A percentile compares a stretch with the other conserved stretches of the same genome.
Conservation (phyloP, 2,797 vertebrate species). For the Pseudochaenichthys georgianus region DNA sequence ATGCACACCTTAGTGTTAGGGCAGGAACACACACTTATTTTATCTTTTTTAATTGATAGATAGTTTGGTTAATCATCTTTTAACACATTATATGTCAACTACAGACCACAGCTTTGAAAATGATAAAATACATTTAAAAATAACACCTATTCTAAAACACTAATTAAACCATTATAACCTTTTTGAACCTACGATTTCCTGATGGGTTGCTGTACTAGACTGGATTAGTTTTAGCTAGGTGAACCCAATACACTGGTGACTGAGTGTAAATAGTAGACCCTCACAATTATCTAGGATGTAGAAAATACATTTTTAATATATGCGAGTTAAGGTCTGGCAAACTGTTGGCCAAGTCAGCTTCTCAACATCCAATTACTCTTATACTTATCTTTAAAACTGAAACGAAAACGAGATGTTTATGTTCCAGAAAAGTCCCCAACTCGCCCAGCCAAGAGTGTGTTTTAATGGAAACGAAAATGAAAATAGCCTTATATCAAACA, state of each 20-base stretch:
- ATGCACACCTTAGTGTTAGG: neutral
- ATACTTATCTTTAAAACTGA: slow-evolving; percentile 59
- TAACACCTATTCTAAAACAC: neutral
- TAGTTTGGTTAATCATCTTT: neutral
- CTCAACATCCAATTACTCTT: neutral
- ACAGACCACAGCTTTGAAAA: neutral
- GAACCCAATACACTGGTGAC: neutral
- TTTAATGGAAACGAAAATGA: slow-evolving; percentile 9
- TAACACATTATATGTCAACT: neutral
- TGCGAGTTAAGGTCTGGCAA: neutral
- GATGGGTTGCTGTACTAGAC: neutral
- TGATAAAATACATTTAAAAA: neutral
- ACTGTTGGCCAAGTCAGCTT: neutral
- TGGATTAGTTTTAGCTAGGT: neutral
- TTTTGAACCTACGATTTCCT: neutral
- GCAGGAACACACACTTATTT: neutral
- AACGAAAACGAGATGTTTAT: slow-evolving; percentile 46
- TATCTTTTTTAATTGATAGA: neutral
- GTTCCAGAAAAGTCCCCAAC: slow-evolving; percentile 40
- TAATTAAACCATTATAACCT: neutral
- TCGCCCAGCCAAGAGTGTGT: neutral
- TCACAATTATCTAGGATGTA: neutral
- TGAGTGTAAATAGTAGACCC: neutral
- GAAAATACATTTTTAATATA: neutral
- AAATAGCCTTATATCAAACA: rapidly evolving